phyloP scores from a whole-genome alignment of 2,888 invertebrate species.

The Pseudococcus longispinus region DNA sequence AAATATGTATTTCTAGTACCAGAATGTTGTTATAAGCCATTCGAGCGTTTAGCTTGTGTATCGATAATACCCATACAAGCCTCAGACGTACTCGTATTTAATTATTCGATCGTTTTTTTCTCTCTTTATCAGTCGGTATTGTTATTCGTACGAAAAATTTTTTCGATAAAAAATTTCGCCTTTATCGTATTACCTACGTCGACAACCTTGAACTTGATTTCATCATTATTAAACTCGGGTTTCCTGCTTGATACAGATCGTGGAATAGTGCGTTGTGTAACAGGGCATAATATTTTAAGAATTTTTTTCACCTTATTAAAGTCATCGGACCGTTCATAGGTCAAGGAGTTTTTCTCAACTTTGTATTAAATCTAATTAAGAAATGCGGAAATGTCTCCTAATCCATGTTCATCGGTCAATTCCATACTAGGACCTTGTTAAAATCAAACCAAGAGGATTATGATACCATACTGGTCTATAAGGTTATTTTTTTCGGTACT shows the following conservation, averaged over 20 bases:
- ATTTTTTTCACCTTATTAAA: background rate
- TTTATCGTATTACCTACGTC: background rate
- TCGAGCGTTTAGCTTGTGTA: background rate
- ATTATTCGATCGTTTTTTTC: slow-evolving; percentile 5
- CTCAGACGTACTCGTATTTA: background rate
- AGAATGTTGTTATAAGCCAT: background rate
- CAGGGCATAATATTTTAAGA: background rate
- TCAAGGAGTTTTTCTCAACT: background rate
- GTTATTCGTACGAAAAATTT: background rate
- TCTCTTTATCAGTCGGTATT: background rate
- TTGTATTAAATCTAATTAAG: background rate
- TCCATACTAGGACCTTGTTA: background rate
- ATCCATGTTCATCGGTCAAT: background rate
- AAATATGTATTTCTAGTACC: background rate
- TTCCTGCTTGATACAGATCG: background rate
- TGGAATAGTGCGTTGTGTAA: background rate
- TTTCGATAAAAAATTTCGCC: background rate
- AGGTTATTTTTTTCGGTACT: too few species aligned
- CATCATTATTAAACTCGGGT: background rate
- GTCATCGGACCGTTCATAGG: background rate
- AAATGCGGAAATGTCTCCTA: background rate
- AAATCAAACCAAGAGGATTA: too few species aligned
- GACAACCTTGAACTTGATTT: slow-evolving; percentile 19
- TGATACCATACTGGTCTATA: too few species aligned
- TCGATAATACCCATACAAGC: background rate